Evolutionary conservation across 2,113 vertebrate genomes (phyloP), one percentile per base, ranked within the genome.

Genomic region (Hiodon alosoides): DNA sequence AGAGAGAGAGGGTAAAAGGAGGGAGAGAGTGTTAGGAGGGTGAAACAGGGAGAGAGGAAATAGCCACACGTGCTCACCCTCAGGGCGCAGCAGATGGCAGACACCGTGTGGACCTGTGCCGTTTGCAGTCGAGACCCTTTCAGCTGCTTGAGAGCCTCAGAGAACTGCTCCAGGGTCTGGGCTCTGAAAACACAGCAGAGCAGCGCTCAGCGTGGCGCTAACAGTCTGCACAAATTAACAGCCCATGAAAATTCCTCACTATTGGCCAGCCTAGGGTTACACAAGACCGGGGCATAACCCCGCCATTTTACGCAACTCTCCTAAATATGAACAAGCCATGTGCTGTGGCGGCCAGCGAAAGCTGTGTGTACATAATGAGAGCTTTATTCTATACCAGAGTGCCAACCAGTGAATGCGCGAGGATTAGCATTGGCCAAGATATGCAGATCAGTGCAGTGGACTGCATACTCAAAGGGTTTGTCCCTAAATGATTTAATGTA

Each of bases 111-210:
- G 4, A 94, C 85, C 72, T 94, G 95, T 54, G 94, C 84, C 7
- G 86, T 87, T 84, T 94, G 94, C 59, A 95, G 96, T 1, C 93
- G 89, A 60, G 89, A 90, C 79, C 94, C 94, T 83, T 95, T 98
- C 73, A 94, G 83, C 79, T 94, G 93, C 71, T 92, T 95, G 85
- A 96, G 82, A 0, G 87, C 87, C 71, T 93, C 90, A 73, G 90
- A 83, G 81, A 98, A 90, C 77, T 96, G 94, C 80, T 97, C 93
- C 85, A 98, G 75, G 0, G 91, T 87, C 78, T 92, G 93, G 51
- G 91, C 80, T 80, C 96, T 96, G 87, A 83, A 76, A 74, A 57
- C 7, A 67, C 16, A 53, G 62, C 9, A 66, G 11, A 31, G n/a
- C n/a, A 8, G 54, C 4, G 54, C 51, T 9, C 5, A 8, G 2